Evolutionary conservation across 2,113 vertebrate species (phyloP).

Genomic region (Stigmatopora nigra): DNA sequence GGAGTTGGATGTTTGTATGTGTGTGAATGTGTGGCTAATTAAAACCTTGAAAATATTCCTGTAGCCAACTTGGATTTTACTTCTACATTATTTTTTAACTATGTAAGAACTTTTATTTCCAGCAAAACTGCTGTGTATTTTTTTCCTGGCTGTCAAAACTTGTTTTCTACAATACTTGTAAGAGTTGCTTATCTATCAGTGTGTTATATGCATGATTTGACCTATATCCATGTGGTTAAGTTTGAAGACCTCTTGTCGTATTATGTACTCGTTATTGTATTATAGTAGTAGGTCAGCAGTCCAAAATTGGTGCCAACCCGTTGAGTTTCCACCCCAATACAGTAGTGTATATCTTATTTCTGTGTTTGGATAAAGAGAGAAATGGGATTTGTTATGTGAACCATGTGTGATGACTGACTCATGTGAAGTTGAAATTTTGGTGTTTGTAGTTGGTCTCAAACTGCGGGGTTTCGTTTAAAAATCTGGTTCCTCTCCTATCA

Average conservation of each 20-base stretch:
- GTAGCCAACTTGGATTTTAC: conserved; percentile 10
- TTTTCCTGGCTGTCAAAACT: conserved; percentile 8
- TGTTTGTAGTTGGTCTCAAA: conserved; percentile 21
- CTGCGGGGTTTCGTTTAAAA: conserved; percentile 40
- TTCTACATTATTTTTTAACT: not conserved
- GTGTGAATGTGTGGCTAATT: not conserved
- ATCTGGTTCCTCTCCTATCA: conserved; percentile 32
- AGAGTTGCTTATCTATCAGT: conserved; percentile 11
- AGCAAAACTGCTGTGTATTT: not conserved
- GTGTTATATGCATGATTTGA: conserved; percentile 5
- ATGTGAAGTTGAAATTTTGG: conserved; percentile 48
- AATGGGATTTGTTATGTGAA: conserved; percentile 62
- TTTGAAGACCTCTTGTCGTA: conserved; percentile 33
- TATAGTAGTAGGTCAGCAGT: conserved; percentile 25
- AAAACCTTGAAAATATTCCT: conserved; percentile 12
- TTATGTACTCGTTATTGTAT: conserved; percentile 34
- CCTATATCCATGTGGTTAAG: conserved; percentile 32
- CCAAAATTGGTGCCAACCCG: conserved; percentile 34
- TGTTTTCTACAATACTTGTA: not conserved
- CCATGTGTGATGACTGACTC: conserved; percentile 63
- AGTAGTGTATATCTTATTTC: conserved; percentile 61
- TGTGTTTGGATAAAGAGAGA: conserved; percentile 51
- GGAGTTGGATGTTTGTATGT: not conserved
- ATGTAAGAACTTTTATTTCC: not conserved
- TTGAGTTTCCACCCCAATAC: conserved; percentile 41